Percentiles rank a stretch among this genome's conserved stretches.
Conservation (phyloP, 2,888 invertebrate genomes). For the Phoenoteleia sp. region DNA sequence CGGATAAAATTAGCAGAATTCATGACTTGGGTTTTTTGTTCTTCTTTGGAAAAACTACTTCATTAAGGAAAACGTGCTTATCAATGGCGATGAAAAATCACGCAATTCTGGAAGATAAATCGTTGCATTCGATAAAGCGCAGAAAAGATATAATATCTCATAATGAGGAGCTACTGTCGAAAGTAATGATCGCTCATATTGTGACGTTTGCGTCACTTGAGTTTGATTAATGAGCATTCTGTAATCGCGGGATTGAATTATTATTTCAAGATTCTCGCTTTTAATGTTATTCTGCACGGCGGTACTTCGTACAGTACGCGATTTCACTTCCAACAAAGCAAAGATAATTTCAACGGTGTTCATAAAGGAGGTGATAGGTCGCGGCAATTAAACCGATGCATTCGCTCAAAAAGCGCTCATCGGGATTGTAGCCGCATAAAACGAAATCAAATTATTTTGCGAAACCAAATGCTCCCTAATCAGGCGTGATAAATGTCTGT, state of each 20-base stretch:
- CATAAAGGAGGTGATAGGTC: slow-evolving; percentile 11
- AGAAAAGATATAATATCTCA: slow-evolving; percentile 26
- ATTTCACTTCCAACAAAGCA: slow-evolving; percentile 22
- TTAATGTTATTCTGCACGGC: slow-evolving; percentile 9
- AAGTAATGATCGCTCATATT: slow-evolving; percentile 39
- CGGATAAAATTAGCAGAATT: no score
- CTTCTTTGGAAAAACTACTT: no score
- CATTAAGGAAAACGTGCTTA: no score
- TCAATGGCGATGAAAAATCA: no score
- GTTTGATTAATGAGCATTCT: slow-evolving; percentile 40
- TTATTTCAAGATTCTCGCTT: slow-evolving; percentile 39
- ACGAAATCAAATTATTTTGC: no score
- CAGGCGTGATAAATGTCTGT: no score
- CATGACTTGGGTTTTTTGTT: no score
- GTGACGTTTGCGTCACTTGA: slow-evolving; percentile 41
- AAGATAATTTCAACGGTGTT: slow-evolving; percentile 12
- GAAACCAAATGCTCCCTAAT: no score
- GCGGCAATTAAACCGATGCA: not conserved
- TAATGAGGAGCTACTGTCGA: slow-evolving; percentile 43
- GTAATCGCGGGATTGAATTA: slow-evolving; percentile 17
- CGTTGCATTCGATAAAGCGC: not conserved
- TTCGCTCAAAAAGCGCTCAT: not conserved
- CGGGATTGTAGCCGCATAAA: no score
- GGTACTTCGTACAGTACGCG: not conserved
- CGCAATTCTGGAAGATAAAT: slow-evolving; percentile 13